Evolutionary conservation across 2,888 invertebrate species (phyloP).

Genomic region (Habrosyne pyritoides): DNA sequence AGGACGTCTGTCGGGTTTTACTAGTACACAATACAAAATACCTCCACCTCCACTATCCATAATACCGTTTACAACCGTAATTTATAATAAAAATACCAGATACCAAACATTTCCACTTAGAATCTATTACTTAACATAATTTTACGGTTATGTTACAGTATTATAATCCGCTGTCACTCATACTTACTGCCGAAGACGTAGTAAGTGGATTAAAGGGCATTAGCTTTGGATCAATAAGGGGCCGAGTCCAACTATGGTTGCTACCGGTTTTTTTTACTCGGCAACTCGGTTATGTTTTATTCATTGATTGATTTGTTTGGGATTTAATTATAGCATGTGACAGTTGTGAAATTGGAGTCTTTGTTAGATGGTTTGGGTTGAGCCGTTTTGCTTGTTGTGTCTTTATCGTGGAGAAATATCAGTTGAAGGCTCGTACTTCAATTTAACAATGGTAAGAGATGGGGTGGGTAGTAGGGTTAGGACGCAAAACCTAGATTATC

Average conservation of each 20-base stretch:
- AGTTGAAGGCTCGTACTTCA: neutral
- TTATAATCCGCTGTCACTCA: slow-evolving; percentile 73
- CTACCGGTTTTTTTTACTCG: slow-evolving; percentile 40
- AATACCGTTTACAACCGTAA: neutral
- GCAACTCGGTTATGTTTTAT: slow-evolving; percentile 16
- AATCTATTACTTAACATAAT: slow-evolving; percentile 21
- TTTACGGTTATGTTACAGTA: slow-evolving; percentile 26
- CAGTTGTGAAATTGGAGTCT: neutral
- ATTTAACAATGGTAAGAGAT: too few relatives aligned
- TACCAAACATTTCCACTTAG: slow-evolving; percentile 2
- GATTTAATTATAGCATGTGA: slow-evolving; percentile 5
- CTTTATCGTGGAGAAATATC: neutral
- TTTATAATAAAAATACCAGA: neutral
- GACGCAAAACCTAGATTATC: too few relatives aligned
- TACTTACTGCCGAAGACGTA: slow-evolving; percentile 65
- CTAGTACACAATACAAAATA: too few relatives aligned
- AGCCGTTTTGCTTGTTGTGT: neutral
- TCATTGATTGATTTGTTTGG: slow-evolving; percentile 8
- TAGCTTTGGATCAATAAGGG: slow-evolving; percentile 70
- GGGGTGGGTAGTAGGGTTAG: too few relatives aligned
- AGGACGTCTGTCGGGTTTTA: too few relatives aligned
- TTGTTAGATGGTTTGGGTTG: neutral
- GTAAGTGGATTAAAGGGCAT: slow-evolving; percentile 74
- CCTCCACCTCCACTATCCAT: too few relatives aligned
- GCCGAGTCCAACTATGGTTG: slow-evolving; percentile 27